Evolutionary conservation across 2,113 vertebrate species (phyloP).

Genomic region (Conger conger): DNA sequence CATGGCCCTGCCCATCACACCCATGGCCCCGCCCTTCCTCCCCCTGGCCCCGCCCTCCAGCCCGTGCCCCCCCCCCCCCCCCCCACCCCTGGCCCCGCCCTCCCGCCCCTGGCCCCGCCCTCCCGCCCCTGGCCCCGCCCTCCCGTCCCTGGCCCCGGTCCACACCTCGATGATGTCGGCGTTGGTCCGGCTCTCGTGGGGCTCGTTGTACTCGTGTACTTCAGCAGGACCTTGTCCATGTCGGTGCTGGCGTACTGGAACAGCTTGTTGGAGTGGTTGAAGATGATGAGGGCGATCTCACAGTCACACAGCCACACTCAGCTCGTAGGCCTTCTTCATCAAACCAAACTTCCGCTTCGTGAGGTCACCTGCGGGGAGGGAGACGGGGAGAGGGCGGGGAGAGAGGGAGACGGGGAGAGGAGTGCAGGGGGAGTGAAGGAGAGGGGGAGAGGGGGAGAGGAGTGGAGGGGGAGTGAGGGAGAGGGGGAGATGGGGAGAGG

Average conservation of each 20-base stretch:
- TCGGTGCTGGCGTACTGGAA: constrained; percentile 96
- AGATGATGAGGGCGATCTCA: constrained; percentile 93
- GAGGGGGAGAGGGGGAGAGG: constrained; percentile 47
- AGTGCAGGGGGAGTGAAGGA: constrained; percentile 61
- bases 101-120: constrained; percentile 21
- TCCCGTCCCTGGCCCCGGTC: not conserved
- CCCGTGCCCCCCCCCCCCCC: no score
- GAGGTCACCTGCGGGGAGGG: constrained; percentile 82
- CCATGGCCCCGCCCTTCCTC: no score
- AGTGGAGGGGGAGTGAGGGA: constrained; percentile 9
- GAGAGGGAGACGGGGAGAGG: constrained; percentile 72
- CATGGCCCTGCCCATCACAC: no score
- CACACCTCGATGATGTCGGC: constrained; percentile 90
- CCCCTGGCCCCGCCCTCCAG: no score
- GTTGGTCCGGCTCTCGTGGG: constrained; percentile 91
- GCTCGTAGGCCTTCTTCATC: constrained; percentile 94
- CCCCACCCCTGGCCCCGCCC: not conserved
- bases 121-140: constrained; percentile 21
- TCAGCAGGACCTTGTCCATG: constrained; percentile 96
- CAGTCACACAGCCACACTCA: constrained; percentile 90
- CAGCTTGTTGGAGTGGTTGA: constrained; percentile 95
- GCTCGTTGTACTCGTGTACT: constrained; percentile 97
- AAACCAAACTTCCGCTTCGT: constrained; percentile 90
- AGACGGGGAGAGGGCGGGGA: constrained; percentile 77
- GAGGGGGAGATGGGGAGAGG: constrained; percentile 38